Evolutionary conservation across 2,797 vertebrate genomes (phyloP).

Genomic region (Labeo calbasu): DNA sequence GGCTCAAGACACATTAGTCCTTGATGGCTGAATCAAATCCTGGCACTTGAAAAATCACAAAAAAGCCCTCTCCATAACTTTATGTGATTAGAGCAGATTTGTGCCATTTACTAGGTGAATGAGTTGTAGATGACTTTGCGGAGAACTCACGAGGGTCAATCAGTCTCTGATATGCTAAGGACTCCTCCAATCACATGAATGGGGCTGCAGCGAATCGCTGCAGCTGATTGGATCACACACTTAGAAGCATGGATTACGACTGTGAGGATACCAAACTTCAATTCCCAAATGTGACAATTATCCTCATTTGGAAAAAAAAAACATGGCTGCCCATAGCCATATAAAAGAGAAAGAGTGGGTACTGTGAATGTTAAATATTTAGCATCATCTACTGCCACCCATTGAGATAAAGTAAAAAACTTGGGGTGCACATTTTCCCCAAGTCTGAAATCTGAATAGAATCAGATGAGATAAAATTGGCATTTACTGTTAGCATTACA

Average conservation of each 20-base stretch:
- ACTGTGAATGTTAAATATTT: background rate
- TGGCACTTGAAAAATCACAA: constrained; percentile 60
- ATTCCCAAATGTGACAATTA: constrained; percentile 12
- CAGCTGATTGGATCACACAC: constrained; percentile 25
- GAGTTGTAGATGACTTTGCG: constrained; percentile 39
- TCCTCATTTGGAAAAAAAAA: background rate
- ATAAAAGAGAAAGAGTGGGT: background rate
- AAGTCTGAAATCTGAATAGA: background rate
- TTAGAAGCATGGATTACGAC: constrained; percentile 4
- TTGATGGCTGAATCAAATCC: constrained; percentile 51
- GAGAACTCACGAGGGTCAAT: constrained; percentile 62
- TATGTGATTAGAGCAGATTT: constrained; percentile 72
- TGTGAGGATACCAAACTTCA: constrained; percentile 11
- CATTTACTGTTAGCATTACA: no score
- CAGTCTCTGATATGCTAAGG: constrained; percentile 63
- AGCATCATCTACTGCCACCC: background rate
- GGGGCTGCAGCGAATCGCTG: constrained; percentile 59
- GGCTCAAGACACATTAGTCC: constrained; percentile 27
- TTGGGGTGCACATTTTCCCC: background rate
- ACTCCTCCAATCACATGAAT: constrained; percentile 63
- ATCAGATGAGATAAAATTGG: background rate
- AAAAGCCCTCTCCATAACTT: constrained; percentile 67
- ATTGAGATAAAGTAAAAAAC: background rate
- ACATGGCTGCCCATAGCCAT: background rate
- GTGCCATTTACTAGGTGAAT: constrained; percentile 40